Base-by-base conservation (phyloP, 2,113 vertebrate species). In the Pagrus major region DNA sequence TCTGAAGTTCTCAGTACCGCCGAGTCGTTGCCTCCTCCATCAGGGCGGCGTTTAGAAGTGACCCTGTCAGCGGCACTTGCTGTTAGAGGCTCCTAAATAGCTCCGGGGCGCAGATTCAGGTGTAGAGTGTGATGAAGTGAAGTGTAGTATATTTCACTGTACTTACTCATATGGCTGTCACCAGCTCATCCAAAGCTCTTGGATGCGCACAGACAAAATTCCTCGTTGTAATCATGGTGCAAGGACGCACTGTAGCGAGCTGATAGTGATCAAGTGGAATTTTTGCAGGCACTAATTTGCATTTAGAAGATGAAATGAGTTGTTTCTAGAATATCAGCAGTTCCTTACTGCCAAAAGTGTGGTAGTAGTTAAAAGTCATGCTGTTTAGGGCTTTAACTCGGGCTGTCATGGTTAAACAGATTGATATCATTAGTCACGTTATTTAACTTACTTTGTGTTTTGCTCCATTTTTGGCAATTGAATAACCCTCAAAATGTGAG, bases 11-110 rank as follows among this genome's bases (percentile, higher is more conserved):
- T 71, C 73, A 2, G 74, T 83, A n/a, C 65, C 73, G 77, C 84
- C 78, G 88, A 85, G 86, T 37, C 63, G 79, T 70, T 87, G 61
- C 39, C 84, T 86, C 71, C 89, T 94, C 90, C 82, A 79, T 70
- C 60, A 27, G 87, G 87, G 91, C 91, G 59, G 73, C 88, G 76
- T 91, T 84, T 66, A 76, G 70, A 64, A 69, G 64, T 76, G 82
- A 83, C 86, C 93, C 61, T 75, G 81, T 49, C 67, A 81, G 60
- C 39, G 33, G 58, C 66, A 33, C 64, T 75, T 63, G 77, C 81
- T 71, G 81, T 55, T 84, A 61, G 9, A 27, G 79, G 47, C 83
- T 49, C 91, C 90, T 39, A 70, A 72, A 81, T 67, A 80, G 77
- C 80, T 80, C 51, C 67, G 7, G 63, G 89, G 54, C 84, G 84